Evolutionary conservation across 2,888 invertebrate species (phyloP), one percentile per base, ranked within the genome.

Genomic region (Willowsia nigromaculata): DNA sequence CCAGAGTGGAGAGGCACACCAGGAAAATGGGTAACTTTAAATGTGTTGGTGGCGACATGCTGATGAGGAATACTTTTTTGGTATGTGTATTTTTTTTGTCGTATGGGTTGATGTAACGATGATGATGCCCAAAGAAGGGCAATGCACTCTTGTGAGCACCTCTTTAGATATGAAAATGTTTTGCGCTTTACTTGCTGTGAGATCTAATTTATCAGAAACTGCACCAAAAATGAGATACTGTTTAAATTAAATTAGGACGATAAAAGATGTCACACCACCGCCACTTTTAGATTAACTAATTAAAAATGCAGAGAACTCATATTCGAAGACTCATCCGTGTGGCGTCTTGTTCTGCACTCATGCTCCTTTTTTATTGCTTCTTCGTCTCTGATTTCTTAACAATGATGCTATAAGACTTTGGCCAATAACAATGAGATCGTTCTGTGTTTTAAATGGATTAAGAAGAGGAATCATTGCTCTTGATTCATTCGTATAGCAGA

Each of bases 271-370:
- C 40, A 43, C 71, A 40, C 7, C 37, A 22, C 37, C 18, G 3
- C 18, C n/a, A 40, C 40, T 5, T 9, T 40, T 18, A 71, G 25
- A 71, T 18, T 40, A 37, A 56, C 50, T 82, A 82, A 71, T 76
- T 74, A 88, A 82, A 84, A 88, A 88, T 82, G 88, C 71, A 82
- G 27, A 47, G 47, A 84, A n/a, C 13, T 40, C 37, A 82, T 62
- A 47, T 40, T n/a, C n/a, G n/a, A 74, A 80, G 68, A 76, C 40
- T 56, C 74, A 71, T 43, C 59, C 71, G 74, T 88, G 37, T 87
- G 56, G 84, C 87, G 68, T 68, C 71, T 71, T 81, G 82, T 82
- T 88, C 71, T 88, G 88, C 88, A 88, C 82, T 82, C 88, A 47
- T 88, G 82, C 88, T 82, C 88, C 50, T 85, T 71, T 85, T 85